Base-by-base conservation (phyloP, 2,888 invertebrate genomes). In the Nasonia oneida region DNA sequence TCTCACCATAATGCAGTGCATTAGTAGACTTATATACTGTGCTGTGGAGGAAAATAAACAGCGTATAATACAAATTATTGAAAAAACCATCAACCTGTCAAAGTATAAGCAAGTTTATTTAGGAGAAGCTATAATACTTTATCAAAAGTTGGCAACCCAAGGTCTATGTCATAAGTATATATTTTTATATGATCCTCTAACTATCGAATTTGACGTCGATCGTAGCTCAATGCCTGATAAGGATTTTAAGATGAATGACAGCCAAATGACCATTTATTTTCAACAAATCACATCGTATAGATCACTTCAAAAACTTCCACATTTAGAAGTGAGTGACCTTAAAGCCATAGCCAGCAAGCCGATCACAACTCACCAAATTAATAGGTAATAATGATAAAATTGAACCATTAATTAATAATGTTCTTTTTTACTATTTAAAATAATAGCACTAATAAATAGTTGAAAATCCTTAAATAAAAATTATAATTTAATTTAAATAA, bases 1-100 rank as follows among this genome's bases (percentile, higher is more conserved):
- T n/a, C 47, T 81, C 23, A 81, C 71, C 2, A 47, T 81, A 73
- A 42, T 53, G 12, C 61, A 85, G 78, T 85, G 85, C 50, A 6
- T 85, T 47, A 18, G 18, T 29, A 64, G 37, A n/a, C 29, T 84
- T n/a, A 71, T 39, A 12, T 37, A 39, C n/a, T n/a, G 80, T 6
- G 57, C 80, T 2, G 18, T 2, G 5, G 57, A 39, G 0, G 23
- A 18, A 53, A 75, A 53, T 39, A 37, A 23, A 8, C 10, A 15
- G 6, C 18, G 39, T 23, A 53, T 83, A 23, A n/a, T 78, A 23
- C 3, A 47, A 53, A 80, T 70, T 42, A 14, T 84, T 53, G 3
- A 37, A 37, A 76, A 70, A 23, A 50, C 76, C 33, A 18, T 57
- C 12, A 23, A 50, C 14, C 8, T 33, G 67, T 29, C 67, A 3